phyloP scores from a whole-genome alignment of 2,797 vertebrate genomes.

The Erethizon dorsatum region DNA sequence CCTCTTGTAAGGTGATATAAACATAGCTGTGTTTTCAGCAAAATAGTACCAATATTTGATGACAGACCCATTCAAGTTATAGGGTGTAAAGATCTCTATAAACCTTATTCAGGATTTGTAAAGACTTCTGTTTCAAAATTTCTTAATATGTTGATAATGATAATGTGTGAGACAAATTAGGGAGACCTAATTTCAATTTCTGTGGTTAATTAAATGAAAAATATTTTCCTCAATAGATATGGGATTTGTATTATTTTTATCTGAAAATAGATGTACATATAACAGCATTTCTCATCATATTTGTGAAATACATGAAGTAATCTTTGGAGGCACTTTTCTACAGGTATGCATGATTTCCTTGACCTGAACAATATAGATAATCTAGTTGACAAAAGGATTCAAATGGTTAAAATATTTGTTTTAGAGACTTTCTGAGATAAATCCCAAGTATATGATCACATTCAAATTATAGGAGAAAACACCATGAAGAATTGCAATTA shows the following conservation, averaged over 20 bases:
- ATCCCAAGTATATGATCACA: not conserved
- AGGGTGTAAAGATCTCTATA: not conserved
- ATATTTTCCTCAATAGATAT: slow-evolving; percentile 69
- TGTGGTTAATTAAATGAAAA: slow-evolving; percentile 84
- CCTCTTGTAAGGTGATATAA: accelerated
- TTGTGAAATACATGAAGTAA: slow-evolving; percentile 6
- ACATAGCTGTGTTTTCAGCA: not conserved
- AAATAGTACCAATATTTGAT: not conserved
- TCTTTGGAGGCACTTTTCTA: slow-evolving; percentile 44
- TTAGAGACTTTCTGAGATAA: not conserved
- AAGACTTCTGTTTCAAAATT: slow-evolving; percentile 63
- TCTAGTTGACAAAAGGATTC: slow-evolving; percentile 8
- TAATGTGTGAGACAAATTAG: not conserved
- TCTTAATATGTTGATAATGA: slow-evolving; percentile 22
- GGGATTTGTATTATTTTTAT: slow-evolving; percentile 78
- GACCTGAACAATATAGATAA: slow-evolving; percentile 50
- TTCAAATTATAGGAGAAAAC: not conserved
- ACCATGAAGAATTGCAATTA: not conserved
- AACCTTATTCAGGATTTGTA: not conserved
- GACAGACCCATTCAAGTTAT: not conserved
- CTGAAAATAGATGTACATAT: slow-evolving; percentile 50
- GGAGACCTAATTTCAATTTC: slow-evolving; percentile 56
- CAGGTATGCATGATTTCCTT: slow-evolving; percentile 6
- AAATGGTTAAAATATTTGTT: not conserved
- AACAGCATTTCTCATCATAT: slow-evolving; percentile 26